These are phyloP conservation scores for Sebastiscus albofasciatus DNA, from an alignment of 2,797 vertebrate genomes.

Conservation along the genomic window DNA sequence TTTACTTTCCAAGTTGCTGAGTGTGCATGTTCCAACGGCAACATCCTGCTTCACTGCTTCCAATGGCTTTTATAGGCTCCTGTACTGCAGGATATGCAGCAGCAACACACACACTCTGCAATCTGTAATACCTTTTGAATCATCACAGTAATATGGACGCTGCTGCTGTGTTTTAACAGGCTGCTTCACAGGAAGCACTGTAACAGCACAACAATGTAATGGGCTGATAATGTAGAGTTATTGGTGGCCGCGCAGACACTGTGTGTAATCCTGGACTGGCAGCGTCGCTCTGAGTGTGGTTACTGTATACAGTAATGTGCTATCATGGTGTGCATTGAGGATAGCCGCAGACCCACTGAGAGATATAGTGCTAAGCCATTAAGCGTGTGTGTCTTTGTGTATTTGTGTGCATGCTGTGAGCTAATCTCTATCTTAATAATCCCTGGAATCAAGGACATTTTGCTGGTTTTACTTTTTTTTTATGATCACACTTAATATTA, in stretches of 20 bases:
- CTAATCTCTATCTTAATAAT: not conserved
- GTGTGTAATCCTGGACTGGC: slow-evolving; percentile 14
- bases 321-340: slow-evolving; percentile 15
- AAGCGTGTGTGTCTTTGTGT: not conserved
- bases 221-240: slow-evolving; percentile 40
- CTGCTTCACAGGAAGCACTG: slow-evolving; percentile 47
- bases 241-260: not conserved
- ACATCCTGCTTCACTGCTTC: slow-evolving; percentile 37
- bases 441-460: not conserved
- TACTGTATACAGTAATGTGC: slow-evolving; percentile 22
- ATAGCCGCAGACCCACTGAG: not conserved
- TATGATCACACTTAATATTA: too few species aligned
- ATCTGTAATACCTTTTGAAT: slow-evolving; percentile 16
- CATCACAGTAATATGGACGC: slow-evolving; percentile 13
- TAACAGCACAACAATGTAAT: slow-evolving; percentile 38
- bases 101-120: slow-evolving; percentile 5
- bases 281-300: slow-evolving; percentile 4
- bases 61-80: slow-evolving; percentile 25
- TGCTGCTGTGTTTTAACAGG: slow-evolving; percentile 31
- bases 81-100: slow-evolving; percentile 13
- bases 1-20: slow-evolving; percentile 49
- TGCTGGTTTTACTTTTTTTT: not conserved
- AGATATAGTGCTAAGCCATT: slow-evolving; percentile 5
- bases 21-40: slow-evolving; percentile 17
- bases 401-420: not conserved